phyloP scores from a whole-genome alignment of 2,888 invertebrate species.

The Orthosia gothica region DNA sequence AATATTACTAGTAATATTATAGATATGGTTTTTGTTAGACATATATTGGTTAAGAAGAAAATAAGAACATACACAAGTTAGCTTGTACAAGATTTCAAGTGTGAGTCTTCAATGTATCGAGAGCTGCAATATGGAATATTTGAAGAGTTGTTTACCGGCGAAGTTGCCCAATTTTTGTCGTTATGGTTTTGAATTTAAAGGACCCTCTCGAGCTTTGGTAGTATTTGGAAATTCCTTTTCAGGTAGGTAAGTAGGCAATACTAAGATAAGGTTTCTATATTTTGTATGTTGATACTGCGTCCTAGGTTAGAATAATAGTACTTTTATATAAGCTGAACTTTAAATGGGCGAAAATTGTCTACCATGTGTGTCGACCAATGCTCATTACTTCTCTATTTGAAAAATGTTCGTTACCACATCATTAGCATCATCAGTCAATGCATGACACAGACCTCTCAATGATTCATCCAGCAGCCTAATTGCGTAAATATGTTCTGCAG shows the following conservation, averaged over 20 bases:
- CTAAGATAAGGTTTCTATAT: neutral
- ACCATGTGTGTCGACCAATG: neutral
- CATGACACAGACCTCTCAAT: neutral
- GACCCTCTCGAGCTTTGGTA: neutral
- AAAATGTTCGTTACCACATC: neutral
- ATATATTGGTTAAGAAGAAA: neutral
- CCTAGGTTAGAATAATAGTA: neutral
- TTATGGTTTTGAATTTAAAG: neutral
- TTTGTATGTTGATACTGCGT: neutral
- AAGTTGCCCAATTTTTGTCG: constrained; percentile 37
- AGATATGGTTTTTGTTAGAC: too few relatives aligned
- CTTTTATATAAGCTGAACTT: neutral
- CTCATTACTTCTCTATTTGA: neutral
- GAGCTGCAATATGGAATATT: constrained; percentile 5
- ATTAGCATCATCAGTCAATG: neutral
- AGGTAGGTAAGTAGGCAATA: neutral
- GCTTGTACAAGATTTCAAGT: neutral
- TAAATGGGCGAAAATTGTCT: neutral
- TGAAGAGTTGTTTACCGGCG: neutral
- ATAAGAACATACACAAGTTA: neutral
- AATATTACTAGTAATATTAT: too few relatives aligned
- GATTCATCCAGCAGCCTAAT: neutral
- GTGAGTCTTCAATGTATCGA: neutral
- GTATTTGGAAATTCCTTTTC: constrained; percentile 7
- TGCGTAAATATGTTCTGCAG: too few relatives aligned